These are phyloP conservation scores for Apostichopus parvimensis DNA, from an alignment of 35 echinoderm and acorn worm genomes.

Conservation along the genomic window DNA sequence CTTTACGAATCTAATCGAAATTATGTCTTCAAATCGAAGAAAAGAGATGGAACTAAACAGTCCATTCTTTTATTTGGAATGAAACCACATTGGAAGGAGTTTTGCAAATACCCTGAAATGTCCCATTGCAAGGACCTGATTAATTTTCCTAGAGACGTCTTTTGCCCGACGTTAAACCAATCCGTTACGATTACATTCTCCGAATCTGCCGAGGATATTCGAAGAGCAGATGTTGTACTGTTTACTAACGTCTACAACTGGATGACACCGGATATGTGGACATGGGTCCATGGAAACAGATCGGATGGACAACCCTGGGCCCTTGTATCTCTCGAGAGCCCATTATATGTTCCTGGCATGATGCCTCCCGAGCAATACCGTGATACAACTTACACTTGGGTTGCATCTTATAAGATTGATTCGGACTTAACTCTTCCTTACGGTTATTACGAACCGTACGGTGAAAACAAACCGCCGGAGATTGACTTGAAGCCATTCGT, in stretches of 20 bases:
- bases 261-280: slow-evolving; percentile 8
- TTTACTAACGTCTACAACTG: slow-evolving; percentile 28
- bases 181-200: not conserved
- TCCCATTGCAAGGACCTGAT: not conserved
- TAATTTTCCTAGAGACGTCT: slow-evolving; percentile 6
- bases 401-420: slow-evolving; percentile 19
- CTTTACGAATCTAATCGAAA: not conserved
- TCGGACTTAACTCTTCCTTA: slow-evolving; percentile 16
- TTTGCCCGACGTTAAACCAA: slow-evolving; percentile 1
- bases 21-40: not conserved
- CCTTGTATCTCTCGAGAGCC: slow-evolving; percentile 25
- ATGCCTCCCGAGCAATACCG: not conserved
- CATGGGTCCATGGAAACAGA: not conserved
- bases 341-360: slow-evolving; percentile 19
- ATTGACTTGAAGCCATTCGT: not conserved
- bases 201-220: not conserved
- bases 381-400: slow-evolving; percentile 26
- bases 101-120: slow-evolving; percentile 32
- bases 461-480: not conserved
- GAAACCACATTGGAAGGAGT: slow-evolving; percentile 28
- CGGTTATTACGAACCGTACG: slow-evolving; percentile 22
- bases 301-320: slow-evolving; percentile 32
- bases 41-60: not conserved
- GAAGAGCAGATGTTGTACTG: not conserved
- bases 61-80: slow-evolving; percentile 38